Percentiles rank a stretch among this genome's conserved stretches.
phyloP scores from a whole-genome alignment of 2,113 vertebrate genomes.

The Toxotes chatareus region DNA sequence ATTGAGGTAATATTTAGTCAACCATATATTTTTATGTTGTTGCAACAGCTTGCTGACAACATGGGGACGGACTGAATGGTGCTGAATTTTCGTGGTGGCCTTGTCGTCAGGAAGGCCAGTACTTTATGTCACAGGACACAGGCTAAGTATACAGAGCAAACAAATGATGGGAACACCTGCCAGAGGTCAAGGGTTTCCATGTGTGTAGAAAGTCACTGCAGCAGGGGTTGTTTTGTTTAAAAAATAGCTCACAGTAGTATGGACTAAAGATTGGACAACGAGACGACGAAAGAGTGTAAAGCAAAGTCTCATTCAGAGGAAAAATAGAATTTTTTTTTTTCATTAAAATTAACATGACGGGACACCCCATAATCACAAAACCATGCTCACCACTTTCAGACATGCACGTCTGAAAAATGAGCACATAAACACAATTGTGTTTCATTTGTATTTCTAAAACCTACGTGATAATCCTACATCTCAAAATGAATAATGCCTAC shows the following conservation, averaged over 20 bases:
- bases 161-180: background rate
- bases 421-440: background rate
- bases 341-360: background rate
- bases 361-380: background rate
- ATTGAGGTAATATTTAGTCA: background rate
- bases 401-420: constrained; percentile 1
- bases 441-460: background rate
- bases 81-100: background rate
- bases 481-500: constrained; percentile 70
- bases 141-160: constrained; percentile 18
- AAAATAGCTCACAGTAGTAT: background rate
- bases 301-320: too few species aligned
- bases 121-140: constrained; percentile 11
- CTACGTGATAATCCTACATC: constrained; percentile 1
- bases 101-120: background rate
- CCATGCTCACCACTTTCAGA: background rate
- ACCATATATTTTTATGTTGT: background rate
- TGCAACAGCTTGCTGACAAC: constrained; percentile 36
- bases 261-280: too few species aligned
- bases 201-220: constrained; percentile 1
- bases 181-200: constrained; percentile 42
- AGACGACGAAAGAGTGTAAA: too few species aligned
- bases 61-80: constrained; percentile 6
- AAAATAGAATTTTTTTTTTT: background rate
- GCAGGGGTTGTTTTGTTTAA: background rate